These are phyloP conservation scores for Lithophane ornitopus DNA, from an alignment of 2,888 invertebrate genomes.

Conservation along the genomic window DNA sequence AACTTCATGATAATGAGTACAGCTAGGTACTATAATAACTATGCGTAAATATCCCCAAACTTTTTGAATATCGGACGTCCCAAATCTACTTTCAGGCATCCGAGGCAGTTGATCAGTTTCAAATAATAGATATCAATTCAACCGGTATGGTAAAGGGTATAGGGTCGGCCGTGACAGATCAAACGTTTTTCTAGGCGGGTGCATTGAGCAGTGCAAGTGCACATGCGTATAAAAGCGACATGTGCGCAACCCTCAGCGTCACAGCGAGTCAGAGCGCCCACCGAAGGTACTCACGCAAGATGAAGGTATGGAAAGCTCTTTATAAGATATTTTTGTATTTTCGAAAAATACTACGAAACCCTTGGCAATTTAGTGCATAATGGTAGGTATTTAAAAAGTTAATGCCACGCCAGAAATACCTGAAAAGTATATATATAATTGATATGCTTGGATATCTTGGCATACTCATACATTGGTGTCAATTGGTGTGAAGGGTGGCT, in stretches of 20 bases:
- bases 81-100: slow-evolving; percentile 54
- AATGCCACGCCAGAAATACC: neutral
- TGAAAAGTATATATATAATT: too few relatives aligned
- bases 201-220: slow-evolving; percentile 66
- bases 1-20: neutral
- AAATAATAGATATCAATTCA: slow-evolving; percentile 64
- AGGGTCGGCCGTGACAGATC: slow-evolving; percentile 78
- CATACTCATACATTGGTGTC: neutral
- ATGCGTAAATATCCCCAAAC: neutral
- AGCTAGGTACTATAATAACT: neutral
- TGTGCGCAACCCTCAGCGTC: slow-evolving; percentile 78
- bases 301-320: slow-evolving; percentile 80
- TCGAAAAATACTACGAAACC: neutral
- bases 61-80: slow-evolving; percentile 10
- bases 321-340: neutral
- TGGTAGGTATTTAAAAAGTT: too few relatives aligned
- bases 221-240: slow-evolving; percentile 82
- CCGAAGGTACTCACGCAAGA: slow-evolving; percentile 79
- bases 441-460: too few relatives aligned
- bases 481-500: neutral
- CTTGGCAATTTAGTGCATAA: too few relatives aligned
- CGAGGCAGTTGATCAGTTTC: slow-evolving; percentile 47
- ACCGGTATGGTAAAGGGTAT: slow-evolving; percentile 78
- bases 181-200: slow-evolving; percentile 79
- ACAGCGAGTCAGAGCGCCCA: slow-evolving; percentile 78